phyloP scores from a whole-genome alignment of 2,888 invertebrate species.

The Prenolepis imparis region DNA sequence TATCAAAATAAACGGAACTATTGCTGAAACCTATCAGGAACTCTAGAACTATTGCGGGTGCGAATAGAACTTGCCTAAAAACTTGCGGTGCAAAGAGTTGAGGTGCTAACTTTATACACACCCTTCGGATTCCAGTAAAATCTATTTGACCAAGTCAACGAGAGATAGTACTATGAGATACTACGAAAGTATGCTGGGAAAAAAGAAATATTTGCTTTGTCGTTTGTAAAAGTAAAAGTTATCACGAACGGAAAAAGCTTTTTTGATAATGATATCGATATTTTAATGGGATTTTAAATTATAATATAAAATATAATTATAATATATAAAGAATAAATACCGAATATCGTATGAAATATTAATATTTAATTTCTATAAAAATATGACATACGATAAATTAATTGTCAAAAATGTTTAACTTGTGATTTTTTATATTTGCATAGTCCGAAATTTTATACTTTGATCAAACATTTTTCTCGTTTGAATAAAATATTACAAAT shows the following conservation, averaged over 20 bases:
- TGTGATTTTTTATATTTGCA: neutral
- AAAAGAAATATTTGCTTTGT: constrained; percentile 44
- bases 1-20: no score
- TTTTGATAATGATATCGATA: neutral
- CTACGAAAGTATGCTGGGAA: neutral
- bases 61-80: no score
- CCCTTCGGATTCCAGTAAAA: constrained; percentile 54
- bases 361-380: neutral
- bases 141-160: constrained; percentile 57
- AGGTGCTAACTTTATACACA: no score
- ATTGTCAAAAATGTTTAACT: neutral
- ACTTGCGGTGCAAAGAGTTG: no score
- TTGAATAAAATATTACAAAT: constrained; percentile 10
- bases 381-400: neutral
- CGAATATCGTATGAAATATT: neutral
- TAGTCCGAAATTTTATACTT: neutral
- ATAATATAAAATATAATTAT: constrained; percentile 25
- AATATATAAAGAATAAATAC: constrained; percentile 6
- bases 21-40: no score
- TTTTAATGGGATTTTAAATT: constrained; percentile 2
- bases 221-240: constrained; percentile 17
- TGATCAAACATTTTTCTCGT: neutral
- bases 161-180: constrained; percentile 21
- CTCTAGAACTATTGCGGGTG: no score
- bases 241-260: neutral